Evolutionary conservation across 2,113 vertebrate genomes (phyloP), one percentile per base, ranked within the genome.

Genomic region (Nerophis ophidion): DNA sequence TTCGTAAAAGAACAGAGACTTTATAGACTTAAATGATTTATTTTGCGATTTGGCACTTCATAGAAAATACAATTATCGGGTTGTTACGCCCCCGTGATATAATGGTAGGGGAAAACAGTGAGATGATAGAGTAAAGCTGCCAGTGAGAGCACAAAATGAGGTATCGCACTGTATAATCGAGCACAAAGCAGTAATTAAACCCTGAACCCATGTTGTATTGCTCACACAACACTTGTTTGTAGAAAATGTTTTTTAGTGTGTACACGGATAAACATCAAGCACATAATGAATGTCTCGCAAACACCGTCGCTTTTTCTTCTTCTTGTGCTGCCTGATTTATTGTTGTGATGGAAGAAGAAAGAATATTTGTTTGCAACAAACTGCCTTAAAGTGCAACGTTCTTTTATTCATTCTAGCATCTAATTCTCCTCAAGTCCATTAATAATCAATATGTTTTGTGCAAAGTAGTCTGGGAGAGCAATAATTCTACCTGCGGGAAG

Each of bases 401-500:
- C 6, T 40, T 62, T 60, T 3, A 55, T 51, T 54, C 10, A 54
- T 19, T 16, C 57, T 3, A 16, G n/a, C 34, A 15, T 61, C 19
- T 57, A 15, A 48, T 12, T 65, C 10, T 45, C 38, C 60, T 7
- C 34, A 8, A 4, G n/a, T 48, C 14, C 36, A n/a, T 46, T 15
- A 34, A 12, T 17, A 57, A 17, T 64, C 17, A 60, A 34, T 67
- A 19, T 26, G 13, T 47, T 45, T 56, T 48, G 36, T 15, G 11
- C 11, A 6, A 38, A 40, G 19, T 36, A 34, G 34, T 74, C 44
- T 26, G 34, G 40, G 55, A 61, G 51, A 14, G 46, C 12, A 44
- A 16, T 52, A 56, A 70, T 66, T 2, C 15, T 36, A 55, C 16
- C 35, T 40, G 2, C 35, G 16, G 16, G 35, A n/a, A 16, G 33